Evolutionary conservation across 2,797 vertebrate species (phyloP).

Genomic region (Iguana delicatissima): DNA sequence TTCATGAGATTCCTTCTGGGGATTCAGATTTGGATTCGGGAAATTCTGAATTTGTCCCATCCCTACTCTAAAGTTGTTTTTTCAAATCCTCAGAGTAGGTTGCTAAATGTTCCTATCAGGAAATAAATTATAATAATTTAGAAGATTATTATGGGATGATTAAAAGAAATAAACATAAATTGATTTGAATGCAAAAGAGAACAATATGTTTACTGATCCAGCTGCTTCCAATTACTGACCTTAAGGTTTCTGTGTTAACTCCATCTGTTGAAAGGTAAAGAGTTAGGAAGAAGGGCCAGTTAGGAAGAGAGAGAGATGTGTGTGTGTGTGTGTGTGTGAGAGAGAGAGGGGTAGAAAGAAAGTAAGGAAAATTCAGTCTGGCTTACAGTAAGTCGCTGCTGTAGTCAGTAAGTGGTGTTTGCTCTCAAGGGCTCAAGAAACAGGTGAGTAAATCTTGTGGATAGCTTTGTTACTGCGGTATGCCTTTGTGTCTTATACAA

Average conservation of each 20-base stretch:
- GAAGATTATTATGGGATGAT: no score
- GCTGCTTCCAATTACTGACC: background rate
- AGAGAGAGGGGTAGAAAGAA: background rate
- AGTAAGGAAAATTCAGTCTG: conserved; percentile 26
- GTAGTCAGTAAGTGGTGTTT: conserved; percentile 63
- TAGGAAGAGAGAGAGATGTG: background rate
- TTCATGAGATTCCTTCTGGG: no score
- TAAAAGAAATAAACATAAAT: no score
- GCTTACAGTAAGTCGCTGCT: conserved; percentile 51
- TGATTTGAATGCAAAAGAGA: background rate
- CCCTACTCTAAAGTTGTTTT: background rate
- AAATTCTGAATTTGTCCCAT: no score
- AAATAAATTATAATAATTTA: background rate
- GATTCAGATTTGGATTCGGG: no score
- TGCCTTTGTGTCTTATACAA: conserved; percentile 71
- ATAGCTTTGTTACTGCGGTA: conserved; percentile 57
- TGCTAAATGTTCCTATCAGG: background rate
- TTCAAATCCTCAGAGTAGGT: background rate
- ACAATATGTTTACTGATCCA: background rate
- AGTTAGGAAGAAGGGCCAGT: background rate
- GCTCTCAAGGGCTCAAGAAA: conserved; percentile 53
- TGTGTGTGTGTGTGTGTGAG: no score
- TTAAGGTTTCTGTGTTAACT: conserved; percentile 7
- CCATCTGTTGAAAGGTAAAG: background rate
- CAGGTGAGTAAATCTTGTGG: conserved; percentile 75